These are phyloP conservation scores for Gibbula magus DNA, from an alignment of 2,888 invertebrate genomes.

Conservation along the genomic window DNA sequence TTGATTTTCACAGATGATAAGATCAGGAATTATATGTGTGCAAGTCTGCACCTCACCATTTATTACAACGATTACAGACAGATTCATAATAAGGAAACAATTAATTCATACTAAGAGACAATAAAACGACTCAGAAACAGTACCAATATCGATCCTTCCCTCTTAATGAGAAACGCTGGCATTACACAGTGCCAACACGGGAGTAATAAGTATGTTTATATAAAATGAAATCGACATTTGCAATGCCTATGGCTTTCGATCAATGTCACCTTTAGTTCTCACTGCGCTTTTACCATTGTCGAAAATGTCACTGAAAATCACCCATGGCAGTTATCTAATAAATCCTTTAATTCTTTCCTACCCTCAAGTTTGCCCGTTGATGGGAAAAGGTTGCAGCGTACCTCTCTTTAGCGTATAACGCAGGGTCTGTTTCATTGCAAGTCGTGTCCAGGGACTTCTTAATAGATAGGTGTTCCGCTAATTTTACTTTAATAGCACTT, in stretches of 20 bases:
- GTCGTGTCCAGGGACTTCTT: no score
- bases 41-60: no score
- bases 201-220: neutral
- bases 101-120: neutral
- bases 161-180: neutral
- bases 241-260: neutral
- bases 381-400: no score
- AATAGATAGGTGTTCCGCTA: no score
- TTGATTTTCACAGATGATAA: no score
- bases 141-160: neutral
- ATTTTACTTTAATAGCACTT: no score
- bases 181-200: neutral
- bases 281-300: neutral
- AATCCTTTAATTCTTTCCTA: neutral
- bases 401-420: no score
- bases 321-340: neutral
- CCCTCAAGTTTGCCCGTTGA: no score
- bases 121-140: neutral
- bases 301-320: neutral
- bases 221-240: neutral
- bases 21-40: no score
- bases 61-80: no score
- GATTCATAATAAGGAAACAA: neutral
- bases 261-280: neutral
- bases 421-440: no score